Evolutionary conservation across 2,797 vertebrate species (phyloP).

Genomic region (Platalea minor): DNA sequence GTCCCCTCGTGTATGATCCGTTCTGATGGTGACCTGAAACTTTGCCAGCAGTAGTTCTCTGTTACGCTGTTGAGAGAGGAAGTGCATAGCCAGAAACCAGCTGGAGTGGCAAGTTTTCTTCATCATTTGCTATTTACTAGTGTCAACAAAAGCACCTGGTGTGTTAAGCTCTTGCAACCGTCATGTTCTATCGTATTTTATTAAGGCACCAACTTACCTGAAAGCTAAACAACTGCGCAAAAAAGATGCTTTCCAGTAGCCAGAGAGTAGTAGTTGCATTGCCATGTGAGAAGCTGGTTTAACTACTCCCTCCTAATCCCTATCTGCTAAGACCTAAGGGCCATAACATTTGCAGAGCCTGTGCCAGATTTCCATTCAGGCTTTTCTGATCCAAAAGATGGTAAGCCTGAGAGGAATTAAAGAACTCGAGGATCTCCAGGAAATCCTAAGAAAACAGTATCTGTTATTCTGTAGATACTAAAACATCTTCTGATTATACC

Average conservation of each 20-base stretch:
- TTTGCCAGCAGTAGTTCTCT: not conserved
- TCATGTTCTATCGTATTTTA: not conserved
- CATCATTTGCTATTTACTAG: not conserved
- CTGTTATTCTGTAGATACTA: not conserved
- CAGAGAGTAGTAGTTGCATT: not conserved
- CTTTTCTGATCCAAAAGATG: not conserved
- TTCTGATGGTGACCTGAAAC: not conserved
- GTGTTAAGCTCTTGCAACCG: not conserved
- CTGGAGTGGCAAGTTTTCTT: not conserved
- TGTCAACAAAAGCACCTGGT: not conserved
- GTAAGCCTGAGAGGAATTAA: not conserved
- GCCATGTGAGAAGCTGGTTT: not conserved
- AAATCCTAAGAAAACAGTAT: not conserved
- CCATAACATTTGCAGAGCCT: not conserved
- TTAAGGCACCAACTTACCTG: not conserved
- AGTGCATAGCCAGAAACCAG: not conserved
- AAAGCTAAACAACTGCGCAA: not conserved
- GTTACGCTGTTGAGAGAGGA: not conserved
- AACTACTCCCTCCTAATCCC: not conserved
- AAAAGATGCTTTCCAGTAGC: not conserved
- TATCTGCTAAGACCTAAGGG: not conserved
- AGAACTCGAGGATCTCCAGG: not conserved
- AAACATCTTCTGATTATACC: not conserved
- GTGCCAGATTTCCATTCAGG: not conserved
- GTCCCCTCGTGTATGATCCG: fast-evolving